Evolutionary conservation across 1,140 invertebrate genomes (phyloP).

Genomic region (Dicyema japonicum): DNA sequence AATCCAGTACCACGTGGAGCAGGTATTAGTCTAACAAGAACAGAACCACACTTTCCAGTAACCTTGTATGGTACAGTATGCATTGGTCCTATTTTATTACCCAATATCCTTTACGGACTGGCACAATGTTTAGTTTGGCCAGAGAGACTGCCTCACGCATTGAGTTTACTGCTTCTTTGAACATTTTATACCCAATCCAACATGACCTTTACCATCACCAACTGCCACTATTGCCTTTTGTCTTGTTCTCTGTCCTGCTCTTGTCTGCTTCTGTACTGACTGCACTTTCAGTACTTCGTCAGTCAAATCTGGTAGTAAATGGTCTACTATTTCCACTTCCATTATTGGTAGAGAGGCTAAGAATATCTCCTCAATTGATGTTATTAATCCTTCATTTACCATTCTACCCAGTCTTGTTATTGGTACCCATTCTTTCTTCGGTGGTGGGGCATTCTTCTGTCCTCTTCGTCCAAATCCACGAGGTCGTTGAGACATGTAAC

Average conservation of each 20-base stretch:
- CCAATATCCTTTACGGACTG: constrained; percentile 1
- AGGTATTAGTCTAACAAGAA: constrained; percentile 1
- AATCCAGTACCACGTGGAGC: constrained; percentile 1
- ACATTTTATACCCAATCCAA: background rate
- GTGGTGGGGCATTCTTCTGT: too few species aligned
- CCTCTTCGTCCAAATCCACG: too few species aligned
- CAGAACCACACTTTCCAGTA: constrained; percentile 2
- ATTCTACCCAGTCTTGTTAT: constrained; percentile 87
- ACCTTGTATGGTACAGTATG: constrained; percentile 1
- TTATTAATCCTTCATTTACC: constrained; percentile 78
- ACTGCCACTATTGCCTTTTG: constrained; percentile 2
- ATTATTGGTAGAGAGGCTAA: constrained; percentile 91
- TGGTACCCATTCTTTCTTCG: constrained; percentile 79
- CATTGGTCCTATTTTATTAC: constrained; percentile 1
- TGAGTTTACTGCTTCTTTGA: constrained; percentile 1
- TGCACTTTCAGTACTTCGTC: constrained; percentile 97
- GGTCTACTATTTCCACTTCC: constrained; percentile 94
- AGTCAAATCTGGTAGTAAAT: constrained; percentile 53
- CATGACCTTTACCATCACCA: constrained; percentile 2
- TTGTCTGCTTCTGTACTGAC: constrained; percentile 98
- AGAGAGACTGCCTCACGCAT: background rate
- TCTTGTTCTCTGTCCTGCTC: background rate
- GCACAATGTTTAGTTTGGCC: background rate
- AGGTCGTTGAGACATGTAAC: too few species aligned
- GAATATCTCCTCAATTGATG: constrained; percentile 83